A percentile compares a stretch with the other conserved stretches of the same genome.
Conservation (phyloP, 2,797 vertebrate genomes). For the Knipowitschia caucasica region DNA sequence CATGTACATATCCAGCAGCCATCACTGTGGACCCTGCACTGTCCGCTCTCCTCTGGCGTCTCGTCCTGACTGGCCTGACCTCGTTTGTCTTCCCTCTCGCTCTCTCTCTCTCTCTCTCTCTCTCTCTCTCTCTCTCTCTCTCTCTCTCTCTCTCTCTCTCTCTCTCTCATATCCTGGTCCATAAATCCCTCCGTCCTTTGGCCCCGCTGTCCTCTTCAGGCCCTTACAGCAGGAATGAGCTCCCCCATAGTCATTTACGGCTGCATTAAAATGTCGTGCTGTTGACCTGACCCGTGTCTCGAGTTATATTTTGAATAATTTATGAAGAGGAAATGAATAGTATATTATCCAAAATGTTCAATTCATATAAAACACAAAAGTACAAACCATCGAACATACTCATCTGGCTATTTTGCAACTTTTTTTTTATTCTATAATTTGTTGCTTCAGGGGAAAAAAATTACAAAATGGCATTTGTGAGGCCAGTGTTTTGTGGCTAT, state of each 20-base stretch:
- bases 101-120: conserved; percentile 26
- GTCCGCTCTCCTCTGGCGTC: conserved; percentile 49
- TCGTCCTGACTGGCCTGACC: conserved; percentile 44
- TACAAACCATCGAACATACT: too few relatives aligned
- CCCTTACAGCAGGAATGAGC: neutral
- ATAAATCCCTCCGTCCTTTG: conserved; percentile 22
- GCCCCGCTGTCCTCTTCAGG: conserved; percentile 10
- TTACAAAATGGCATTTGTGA: too few relatives aligned
- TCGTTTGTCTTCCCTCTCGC: conserved; percentile 35
- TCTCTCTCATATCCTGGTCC: conserved; percentile 20
- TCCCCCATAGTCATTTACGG: neutral
- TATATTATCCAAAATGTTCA: too few relatives aligned
- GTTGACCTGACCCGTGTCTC: neutral
- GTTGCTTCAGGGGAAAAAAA: too few relatives aligned
- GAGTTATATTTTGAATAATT: neutral
- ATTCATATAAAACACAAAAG: too few relatives aligned
- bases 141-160: conserved; percentile 20
- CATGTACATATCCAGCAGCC: conserved; percentile 7
- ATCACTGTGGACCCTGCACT: conserved; percentile 37
- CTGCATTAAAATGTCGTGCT: neutral
- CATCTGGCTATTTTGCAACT: too few relatives aligned
- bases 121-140: conserved; percentile 26
- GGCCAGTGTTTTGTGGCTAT: too few relatives aligned
- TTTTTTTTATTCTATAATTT: too few relatives aligned
- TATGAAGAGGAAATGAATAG: neutral